Evolutionary conservation across 2,797 vertebrate genomes (phyloP).

Genomic region (Neosalanx taihuensis): DNA sequence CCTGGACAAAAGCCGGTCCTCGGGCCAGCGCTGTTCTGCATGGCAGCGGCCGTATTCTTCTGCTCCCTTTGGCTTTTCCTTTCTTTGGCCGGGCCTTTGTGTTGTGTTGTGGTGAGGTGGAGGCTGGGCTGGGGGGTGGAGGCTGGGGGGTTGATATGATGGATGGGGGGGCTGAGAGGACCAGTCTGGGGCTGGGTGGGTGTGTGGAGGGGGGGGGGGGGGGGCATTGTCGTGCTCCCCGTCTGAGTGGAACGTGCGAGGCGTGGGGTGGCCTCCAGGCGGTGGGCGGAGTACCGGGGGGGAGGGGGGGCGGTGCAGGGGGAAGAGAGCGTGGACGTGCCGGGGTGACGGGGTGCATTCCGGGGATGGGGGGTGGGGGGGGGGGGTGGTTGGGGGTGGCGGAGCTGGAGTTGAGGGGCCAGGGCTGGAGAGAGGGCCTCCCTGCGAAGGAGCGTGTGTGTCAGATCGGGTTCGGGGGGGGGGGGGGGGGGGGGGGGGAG

Average conservation of each 20-base stretch:
- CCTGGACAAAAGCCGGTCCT: slow-evolving; percentile 63
- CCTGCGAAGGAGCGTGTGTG: no score
- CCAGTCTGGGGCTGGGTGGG: slow-evolving; percentile 30
- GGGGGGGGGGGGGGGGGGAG: no score
- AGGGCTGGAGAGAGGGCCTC: background rate
- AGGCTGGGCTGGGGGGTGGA: slow-evolving; percentile 36
- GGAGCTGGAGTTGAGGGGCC: background rate
- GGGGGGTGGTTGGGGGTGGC: background rate
- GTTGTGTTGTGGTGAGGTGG: slow-evolving; percentile 64
- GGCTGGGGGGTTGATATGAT: slow-evolving; percentile 66
- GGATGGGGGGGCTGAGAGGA: slow-evolving; percentile 58
- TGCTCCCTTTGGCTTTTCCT: slow-evolving; percentile 56
- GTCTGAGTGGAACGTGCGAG: slow-evolving; percentile 68
- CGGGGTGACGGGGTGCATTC: no score
- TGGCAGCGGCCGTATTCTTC: slow-evolving; percentile 70
- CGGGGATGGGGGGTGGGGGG: background rate
- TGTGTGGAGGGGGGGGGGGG: slow-evolving; percentile 33
- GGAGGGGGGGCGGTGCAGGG: background rate
- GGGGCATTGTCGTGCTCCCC: slow-evolving; percentile 69
- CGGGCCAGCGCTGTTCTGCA: slow-evolving; percentile 64
- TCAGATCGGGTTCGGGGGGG: background rate
- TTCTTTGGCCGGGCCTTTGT: slow-evolving; percentile 47
- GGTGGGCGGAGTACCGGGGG: slow-evolving; percentile 36
- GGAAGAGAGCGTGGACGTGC: background rate
- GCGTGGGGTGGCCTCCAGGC: slow-evolving; percentile 59